phyloP scores from a whole-genome alignment of 2,797 vertebrate species.

The Hylomyscus alleni region DNA sequence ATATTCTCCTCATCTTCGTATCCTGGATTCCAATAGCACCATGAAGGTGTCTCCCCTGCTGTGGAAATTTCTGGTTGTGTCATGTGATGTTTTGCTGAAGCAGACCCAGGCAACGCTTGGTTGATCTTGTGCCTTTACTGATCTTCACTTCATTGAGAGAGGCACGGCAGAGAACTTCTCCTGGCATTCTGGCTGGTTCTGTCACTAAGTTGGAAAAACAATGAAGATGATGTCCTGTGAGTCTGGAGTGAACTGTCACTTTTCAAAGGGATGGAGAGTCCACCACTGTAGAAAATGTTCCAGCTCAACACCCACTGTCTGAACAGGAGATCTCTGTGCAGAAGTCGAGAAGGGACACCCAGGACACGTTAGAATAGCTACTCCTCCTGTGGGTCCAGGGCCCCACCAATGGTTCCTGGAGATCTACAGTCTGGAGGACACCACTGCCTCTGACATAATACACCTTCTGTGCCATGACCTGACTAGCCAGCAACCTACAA shows the following conservation, averaged over 20 bases:
- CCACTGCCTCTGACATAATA: fast-evolving
- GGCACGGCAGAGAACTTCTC: background rate
- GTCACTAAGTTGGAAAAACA: background rate
- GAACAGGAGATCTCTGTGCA: background rate
- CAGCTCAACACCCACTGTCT: background rate
- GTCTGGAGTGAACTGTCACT: background rate
- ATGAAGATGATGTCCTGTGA: background rate
- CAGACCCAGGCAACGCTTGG: background rate
- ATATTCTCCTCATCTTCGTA: background rate
- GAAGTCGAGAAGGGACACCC: background rate
- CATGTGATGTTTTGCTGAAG: background rate
- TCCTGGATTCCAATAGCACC: background rate
- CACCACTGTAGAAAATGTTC: background rate
- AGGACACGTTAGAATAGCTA: fast-evolving
- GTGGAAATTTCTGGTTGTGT: background rate
- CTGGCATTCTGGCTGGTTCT: background rate
- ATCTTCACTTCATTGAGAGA: background rate
- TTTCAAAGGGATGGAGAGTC: background rate
- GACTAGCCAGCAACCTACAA: background rate
- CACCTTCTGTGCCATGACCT: background rate
- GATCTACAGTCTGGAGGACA: background rate
- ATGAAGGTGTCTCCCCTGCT: background rate
- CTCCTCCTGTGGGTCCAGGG: background rate
- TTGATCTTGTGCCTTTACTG: background rate
- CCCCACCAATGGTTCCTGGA: background rate